Evolutionary conservation across 2,888 invertebrate species (phyloP).

Genomic region (Caenorhabditis wallacei): DNA sequence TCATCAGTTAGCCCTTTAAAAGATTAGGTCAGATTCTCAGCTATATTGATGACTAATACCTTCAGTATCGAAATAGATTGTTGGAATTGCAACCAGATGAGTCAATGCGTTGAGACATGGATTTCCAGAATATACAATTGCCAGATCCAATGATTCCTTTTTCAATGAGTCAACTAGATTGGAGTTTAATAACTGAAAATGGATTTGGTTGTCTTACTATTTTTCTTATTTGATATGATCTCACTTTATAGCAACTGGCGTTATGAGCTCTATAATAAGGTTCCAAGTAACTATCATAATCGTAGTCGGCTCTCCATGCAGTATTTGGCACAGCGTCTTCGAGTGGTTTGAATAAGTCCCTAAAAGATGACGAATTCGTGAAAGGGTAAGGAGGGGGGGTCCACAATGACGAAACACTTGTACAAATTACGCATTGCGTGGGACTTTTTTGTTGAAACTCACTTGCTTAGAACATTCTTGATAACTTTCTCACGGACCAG

Average conservation of each 20-base stretch:
- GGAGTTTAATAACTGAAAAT: slow-evolving; percentile 79
- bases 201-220: neutral
- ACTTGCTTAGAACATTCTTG: slow-evolving; percentile 80
- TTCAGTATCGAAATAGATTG: slow-evolving; percentile 81
- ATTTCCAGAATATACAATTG: slow-evolving; percentile 81
- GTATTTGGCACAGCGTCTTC: slow-evolving; percentile 74
- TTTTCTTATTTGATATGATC: slow-evolving; percentile 17
- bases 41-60: slow-evolving; percentile 59
- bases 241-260: slow-evolving; percentile 80
- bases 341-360: slow-evolving; percentile 77
- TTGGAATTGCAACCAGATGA: slow-evolving; percentile 80
- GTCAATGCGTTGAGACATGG: slow-evolving; percentile 82
- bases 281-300: slow-evolving; percentile 71
- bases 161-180: slow-evolving; percentile 80
- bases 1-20: slow-evolving; percentile 78
- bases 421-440: slow-evolving; percentile 34
- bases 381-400: slow-evolving; percentile 2
- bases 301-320: slow-evolving; percentile 79
- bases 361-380: slow-evolving; percentile 51
- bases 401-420: slow-evolving; percentile 40
- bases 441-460: slow-evolving; percentile 42
- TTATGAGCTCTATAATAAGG: slow-evolving; percentile 81
- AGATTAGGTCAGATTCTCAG: neutral
- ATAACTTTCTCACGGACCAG: slow-evolving; percentile 81
- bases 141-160: slow-evolving; percentile 80